phyloP scores from a whole-genome alignment of 2,888 invertebrate genomes.

The Apodemia hepburni region DNA sequence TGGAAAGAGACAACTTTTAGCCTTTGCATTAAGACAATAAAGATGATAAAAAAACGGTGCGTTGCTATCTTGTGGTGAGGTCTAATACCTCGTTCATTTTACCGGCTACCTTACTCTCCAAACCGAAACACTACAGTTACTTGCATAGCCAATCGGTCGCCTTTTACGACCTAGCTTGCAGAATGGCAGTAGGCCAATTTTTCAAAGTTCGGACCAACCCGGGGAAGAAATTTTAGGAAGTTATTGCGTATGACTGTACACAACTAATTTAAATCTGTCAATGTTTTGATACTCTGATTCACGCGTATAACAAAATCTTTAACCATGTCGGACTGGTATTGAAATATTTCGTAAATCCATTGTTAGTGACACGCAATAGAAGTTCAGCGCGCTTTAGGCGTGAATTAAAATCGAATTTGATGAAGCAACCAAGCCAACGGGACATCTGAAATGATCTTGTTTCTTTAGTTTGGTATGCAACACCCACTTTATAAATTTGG shows the following conservation, averaged over 20 bases:
- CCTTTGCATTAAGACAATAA: too few relatives aligned
- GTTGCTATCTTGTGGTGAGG: too few relatives aligned
- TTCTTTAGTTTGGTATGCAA: background rate
- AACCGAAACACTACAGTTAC: too few relatives aligned
- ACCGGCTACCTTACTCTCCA: too few relatives aligned
- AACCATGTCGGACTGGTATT: constrained; percentile 13
- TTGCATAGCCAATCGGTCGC: too few relatives aligned
- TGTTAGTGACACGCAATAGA: constrained; percentile 30
- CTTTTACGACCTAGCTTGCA: too few relatives aligned
- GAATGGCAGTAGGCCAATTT: too few relatives aligned
- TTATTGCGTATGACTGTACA: constrained; percentile 12
- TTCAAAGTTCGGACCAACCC: too few relatives aligned
- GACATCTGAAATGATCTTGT: constrained; percentile 6
- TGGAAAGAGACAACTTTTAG: too few relatives aligned
- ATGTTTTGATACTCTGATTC: constrained; percentile 15
- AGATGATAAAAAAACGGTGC: too few relatives aligned
- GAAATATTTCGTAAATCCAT: constrained; percentile 31
- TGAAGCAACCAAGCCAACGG: constrained; percentile 12
- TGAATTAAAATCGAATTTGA: constrained; percentile 26
- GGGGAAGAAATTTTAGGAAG: background rate
- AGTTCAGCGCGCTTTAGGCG: constrained; percentile 17
- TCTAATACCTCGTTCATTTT: too few relatives aligned
- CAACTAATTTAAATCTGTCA: constrained; percentile 11
- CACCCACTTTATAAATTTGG: too few relatives aligned
- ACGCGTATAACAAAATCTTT: constrained; percentile 15